These are phyloP conservation scores for Nymphalis urticae DNA, from an alignment of 2,888 invertebrate genomes.

Conservation along the genomic window DNA sequence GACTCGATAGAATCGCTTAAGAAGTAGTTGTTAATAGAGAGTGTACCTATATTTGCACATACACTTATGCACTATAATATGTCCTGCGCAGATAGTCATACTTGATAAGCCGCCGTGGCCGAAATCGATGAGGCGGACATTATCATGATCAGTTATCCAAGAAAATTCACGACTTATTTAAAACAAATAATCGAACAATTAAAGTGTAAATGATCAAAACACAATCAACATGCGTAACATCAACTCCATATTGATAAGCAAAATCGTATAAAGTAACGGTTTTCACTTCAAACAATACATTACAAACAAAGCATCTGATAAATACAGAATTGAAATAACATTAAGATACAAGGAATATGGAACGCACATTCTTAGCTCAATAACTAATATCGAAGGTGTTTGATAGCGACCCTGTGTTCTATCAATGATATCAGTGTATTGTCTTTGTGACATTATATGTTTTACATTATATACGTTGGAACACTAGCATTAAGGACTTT, in stretches of 20 bases:
- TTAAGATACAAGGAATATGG: slow-evolving; percentile 1
- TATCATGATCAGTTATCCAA: no score
- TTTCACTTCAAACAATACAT: slow-evolving; percentile 4
- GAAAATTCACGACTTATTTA: background rate
- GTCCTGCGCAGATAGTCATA: no score
- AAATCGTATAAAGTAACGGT: slow-evolving; percentile 5
- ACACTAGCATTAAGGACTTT: background rate
- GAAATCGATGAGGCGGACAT: no score
- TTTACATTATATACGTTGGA: background rate
- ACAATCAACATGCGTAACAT: no score
- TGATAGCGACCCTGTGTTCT: slow-evolving; percentile 50
- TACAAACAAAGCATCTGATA: background rate
- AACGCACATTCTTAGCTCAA: slow-evolving; percentile 40
- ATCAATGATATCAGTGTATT: slow-evolving; percentile 53
- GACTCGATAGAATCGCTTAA: no score
- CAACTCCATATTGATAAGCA: background rate
- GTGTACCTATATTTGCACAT: no score
- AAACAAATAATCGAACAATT: no score
- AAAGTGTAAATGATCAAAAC: no score
- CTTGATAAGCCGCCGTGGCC: no score
- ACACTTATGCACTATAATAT: no score
- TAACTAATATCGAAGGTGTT: slow-evolving; percentile 53
- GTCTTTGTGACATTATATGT: slow-evolving; percentile 36
- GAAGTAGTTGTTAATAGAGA: no score
- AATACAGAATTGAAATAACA: background rate